Evolutionary conservation across 2,888 invertebrate genomes (phyloP), one percentile per base, ranked within the genome.

Genomic region (Calliopum simillimum): DNA sequence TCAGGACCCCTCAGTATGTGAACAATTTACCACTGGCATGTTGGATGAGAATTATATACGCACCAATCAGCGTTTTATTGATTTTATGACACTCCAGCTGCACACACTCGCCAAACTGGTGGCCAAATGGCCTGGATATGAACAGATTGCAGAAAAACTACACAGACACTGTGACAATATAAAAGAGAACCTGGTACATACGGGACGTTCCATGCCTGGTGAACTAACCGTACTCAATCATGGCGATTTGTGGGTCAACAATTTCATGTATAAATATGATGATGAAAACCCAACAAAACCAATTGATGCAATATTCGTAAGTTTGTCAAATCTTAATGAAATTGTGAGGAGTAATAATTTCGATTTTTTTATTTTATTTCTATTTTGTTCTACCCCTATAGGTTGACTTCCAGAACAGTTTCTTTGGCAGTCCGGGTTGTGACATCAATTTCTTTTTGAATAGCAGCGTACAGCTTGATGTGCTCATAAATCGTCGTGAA

Each of bases 181-280:
- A 68, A 82, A 78, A 73, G 82, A 81, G 76, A 81, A 84, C 67
- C 80, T 84, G 49, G 81, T 84, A 1, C 55, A 65, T 46, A 84
- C 83, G 4, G 85, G 86, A 1, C 76, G 81, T 3, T 73, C 79
- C 0, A 72, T 71, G 14, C 73, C 78, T 0, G 80, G 79, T 3
- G 83, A 84, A 70, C 84, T 88, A 63, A 86, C 87, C 33, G 88
- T 88, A n/a, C 79, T 88, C 49, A 88, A 88, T 76, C 88, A 88
- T 76, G 88, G 88, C 13, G 88, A 88, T 75, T 81, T 88, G 2
- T 88, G 88, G 88, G 83, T 87, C n/a, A 88, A 88, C 71, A 88
- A 88, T 76, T 87, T 88, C 76, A 86, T 88, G 86, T 88, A 88
- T 78, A 86, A 86, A 75, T 88, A 88, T 74, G 76, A 86, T 68